A percentile compares a stretch with the other conserved stretches of the same genome.
phyloP scores from a whole-genome alignment of 1,140 invertebrate genomes.

The Procambarus virginalis region DNA sequence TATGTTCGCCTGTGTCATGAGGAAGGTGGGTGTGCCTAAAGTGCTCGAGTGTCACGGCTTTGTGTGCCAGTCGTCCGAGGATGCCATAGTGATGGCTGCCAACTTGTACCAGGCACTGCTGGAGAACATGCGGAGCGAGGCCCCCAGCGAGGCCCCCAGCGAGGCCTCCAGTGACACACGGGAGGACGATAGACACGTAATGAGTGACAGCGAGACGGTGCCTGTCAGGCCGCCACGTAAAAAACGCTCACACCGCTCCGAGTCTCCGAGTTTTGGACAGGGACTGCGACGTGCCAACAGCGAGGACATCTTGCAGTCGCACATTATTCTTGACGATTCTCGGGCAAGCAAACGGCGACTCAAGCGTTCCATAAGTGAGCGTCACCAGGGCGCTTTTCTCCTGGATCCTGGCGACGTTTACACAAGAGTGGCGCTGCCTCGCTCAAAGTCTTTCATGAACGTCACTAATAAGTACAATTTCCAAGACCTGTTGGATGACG shows the following conservation, averaged over 20 bases:
- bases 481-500: slow-evolving; percentile 71
- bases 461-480: slow-evolving; percentile 70
- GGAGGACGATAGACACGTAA: slow-evolving; percentile 55
- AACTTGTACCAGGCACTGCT: slow-evolving; percentile 90
- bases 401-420: slow-evolving; percentile 44
- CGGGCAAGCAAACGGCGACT: slow-evolving; percentile 32
- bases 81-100: slow-evolving; percentile 91
- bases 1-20: slow-evolving; percentile 92
- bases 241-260: slow-evolving; percentile 29
- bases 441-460: slow-evolving; percentile 68
- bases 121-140: slow-evolving; percentile 79
- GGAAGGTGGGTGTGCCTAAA: slow-evolving; percentile 84
- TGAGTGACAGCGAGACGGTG: slow-evolving; percentile 68
- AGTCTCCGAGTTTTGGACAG: slow-evolving; percentile 2
- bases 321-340: slow-evolving; percentile 22
- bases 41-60: slow-evolving; percentile 92
- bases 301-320: slow-evolving; percentile 61
- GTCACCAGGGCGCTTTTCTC: slow-evolving; percentile 21
- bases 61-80: slow-evolving; percentile 85
- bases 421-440: slow-evolving; percentile 58
- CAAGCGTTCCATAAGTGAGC: slow-evolving; percentile 55
- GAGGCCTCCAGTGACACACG: slow-evolving; percentile 58
- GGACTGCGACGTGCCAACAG: slow-evolving; percentile 56
- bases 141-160: slow-evolving; percentile 46
- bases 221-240: slow-evolving; percentile 62